Conservation (phyloP, 2,113 vertebrate genomes). For the Tupaia tana region DNA sequence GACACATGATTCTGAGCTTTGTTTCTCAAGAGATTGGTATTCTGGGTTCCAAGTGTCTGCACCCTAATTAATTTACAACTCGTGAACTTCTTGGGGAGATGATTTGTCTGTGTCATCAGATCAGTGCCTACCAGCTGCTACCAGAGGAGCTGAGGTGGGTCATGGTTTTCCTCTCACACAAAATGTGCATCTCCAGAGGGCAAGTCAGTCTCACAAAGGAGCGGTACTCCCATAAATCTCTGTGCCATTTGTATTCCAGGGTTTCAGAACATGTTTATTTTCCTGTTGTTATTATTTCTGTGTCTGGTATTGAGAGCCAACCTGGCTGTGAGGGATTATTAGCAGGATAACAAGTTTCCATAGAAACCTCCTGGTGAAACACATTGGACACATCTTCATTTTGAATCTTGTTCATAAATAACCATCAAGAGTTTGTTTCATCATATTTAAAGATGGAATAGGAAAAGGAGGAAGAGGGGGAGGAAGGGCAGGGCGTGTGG, state of each 20-base stretch:
- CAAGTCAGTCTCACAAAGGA: not conserved
- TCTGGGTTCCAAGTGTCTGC: not conserved
- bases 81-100: not conserved
- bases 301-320: constrained; percentile 24
- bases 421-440: not conserved
- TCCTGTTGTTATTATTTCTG: constrained; percentile 40
- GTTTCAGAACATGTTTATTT: constrained; percentile 6
- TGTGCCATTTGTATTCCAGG: not conserved
- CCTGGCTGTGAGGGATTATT: not conserved
- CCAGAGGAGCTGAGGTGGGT: not conserved
- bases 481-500: not conserved
- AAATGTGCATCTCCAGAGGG: not conserved
- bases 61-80: not conserved
- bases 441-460: not conserved
- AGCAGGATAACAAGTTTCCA: constrained; percentile 48
- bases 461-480: not conserved
- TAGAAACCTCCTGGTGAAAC: constrained; percentile 45
- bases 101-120: not conserved
- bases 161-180: not conserved
- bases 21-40: not conserved
- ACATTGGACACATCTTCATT: constrained; percentile 27
- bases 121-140: not conserved
- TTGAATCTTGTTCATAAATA: constrained; percentile 21
- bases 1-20: not conserved
- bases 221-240: not conserved